Percentiles rank a stretch among this genome's conserved stretches.
Conservation (phyloP, 2,888 invertebrate species). For the Myopa testacea region DNA sequence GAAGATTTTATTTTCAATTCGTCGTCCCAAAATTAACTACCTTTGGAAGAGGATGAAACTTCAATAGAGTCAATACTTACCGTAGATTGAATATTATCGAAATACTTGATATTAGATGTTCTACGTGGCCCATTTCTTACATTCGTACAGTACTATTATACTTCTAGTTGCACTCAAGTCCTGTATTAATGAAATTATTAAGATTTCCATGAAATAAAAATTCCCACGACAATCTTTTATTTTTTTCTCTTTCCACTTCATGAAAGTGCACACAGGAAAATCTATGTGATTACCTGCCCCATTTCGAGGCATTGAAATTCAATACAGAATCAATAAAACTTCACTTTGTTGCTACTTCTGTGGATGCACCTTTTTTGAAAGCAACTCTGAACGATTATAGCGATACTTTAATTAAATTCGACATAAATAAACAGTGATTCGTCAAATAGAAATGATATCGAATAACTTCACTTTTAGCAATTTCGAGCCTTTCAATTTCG, state of each 20-base stretch:
- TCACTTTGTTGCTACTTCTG: constrained; percentile 15
- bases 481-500: not conserved
- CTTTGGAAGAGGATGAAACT: too few relatives aligned
- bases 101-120: too few relatives aligned
- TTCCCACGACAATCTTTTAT: constrained; percentile 26
- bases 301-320: constrained; percentile 23
- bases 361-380: not conserved
- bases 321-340: constrained; percentile 39
- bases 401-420: not conserved
- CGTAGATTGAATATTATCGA: too few relatives aligned
- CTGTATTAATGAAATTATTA: too few relatives aligned
- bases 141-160: too few relatives aligned
- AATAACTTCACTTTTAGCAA: constrained; percentile 55
- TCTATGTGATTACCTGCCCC: not conserved
- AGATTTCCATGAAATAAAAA: too few relatives aligned
- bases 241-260: not conserved
- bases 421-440: constrained; percentile 53
- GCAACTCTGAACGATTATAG: not conserved
- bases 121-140: too few relatives aligned
- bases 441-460: constrained; percentile 58
- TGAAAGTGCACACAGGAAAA: not conserved
- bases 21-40: too few relatives aligned
- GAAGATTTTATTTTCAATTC: too few relatives aligned
- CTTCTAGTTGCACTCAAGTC: too few relatives aligned
- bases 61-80: too few relatives aligned